Base-by-base conservation (phyloP, 2,888 invertebrate species). In the Thymelicus acteon region DNA sequence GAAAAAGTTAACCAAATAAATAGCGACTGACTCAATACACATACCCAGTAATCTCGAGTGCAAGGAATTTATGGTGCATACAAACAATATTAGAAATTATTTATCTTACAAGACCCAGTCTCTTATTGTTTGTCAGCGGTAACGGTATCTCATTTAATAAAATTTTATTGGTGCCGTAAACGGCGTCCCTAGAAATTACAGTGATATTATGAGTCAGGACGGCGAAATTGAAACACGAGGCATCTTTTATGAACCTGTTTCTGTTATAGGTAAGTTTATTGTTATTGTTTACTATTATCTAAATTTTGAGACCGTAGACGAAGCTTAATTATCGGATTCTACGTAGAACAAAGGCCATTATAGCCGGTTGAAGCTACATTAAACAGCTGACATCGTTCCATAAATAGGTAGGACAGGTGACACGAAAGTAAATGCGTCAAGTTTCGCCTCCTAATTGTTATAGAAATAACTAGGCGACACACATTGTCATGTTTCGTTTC, bases 81-180 rank as follows among this genome's bases (percentile, higher is more conserved):
- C 7, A 10, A 24, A 54, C 24, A 31, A 67, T 58, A 67, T 39
- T 60, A 60, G 37, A 62, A 47, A 37, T 13, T 62, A 48, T 67
- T 40, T 57, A 37, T 40, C 31, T 47, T 31, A 62, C 24, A 13
- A 62, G 31, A 54, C 40, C 64, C 74, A 79, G 77, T 79, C 39
- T 73, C 66, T 54, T 66, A 71, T 66, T 74, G 72, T 65, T 68
- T 72, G 72, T 76, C 72, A 74, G 54, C 61, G 47, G 68, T 67
- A 73, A 71, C 71, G 72, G 78, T 76, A 71, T 69, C 63, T 68
- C 40, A 7, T 75, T 75, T 57, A 67, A 67, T 74, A 73, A 72
- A 72, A 52, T 71, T 72, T 74, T 76, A 73, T 73, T 63, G 60
- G 31, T 44, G 61, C 49, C 60, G 63, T 72, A 54, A 70, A 71